Percentiles rank a stretch among this genome's conserved stretches.
Evolutionary conservation across 2,113 vertebrate genomes (phyloP).

Genomic region (Cottus gobio): DNA sequence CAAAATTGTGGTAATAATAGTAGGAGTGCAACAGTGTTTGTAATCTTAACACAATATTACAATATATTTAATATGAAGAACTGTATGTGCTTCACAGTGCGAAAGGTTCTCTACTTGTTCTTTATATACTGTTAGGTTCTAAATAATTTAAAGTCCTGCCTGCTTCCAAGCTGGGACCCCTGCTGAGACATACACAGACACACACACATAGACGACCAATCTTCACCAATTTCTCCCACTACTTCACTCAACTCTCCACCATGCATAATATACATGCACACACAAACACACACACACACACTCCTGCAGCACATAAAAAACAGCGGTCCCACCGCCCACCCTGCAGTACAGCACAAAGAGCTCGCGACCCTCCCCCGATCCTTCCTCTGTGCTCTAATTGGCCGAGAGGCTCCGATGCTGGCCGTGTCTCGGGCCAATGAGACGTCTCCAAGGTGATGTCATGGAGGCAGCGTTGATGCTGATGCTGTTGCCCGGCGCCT

Average conservation of each 20-base stretch:
- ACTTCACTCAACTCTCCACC: constrained; percentile 28
- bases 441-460: constrained; percentile 82
- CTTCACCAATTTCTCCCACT: constrained; percentile 28
- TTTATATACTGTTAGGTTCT: constrained; percentile 46
- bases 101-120: background rate
- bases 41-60: background rate
- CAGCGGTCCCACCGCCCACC: constrained; percentile 60
- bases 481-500: constrained; percentile 84
- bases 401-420: constrained; percentile 68
- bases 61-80: background rate
- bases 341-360: constrained; percentile 74
- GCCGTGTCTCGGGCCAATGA: constrained; percentile 78
- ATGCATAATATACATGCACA: background rate
- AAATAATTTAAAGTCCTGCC: constrained; percentile 63
- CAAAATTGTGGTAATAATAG: too few relatives aligned
- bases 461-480: constrained; percentile 82
- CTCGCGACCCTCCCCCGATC: constrained; percentile 59
- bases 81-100: background rate
- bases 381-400: constrained; percentile 61
- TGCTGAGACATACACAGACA: constrained; percentile 38
- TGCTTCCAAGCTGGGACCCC: constrained; percentile 34
- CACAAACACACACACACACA: background rate
- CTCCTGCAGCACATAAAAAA: constrained; percentile 59
- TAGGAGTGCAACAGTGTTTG: background rate
- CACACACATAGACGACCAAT: background rate